Evolutionary conservation across 2,113 vertebrate genomes (phyloP).

Genomic region (Rhinoderma darwinii): DNA sequence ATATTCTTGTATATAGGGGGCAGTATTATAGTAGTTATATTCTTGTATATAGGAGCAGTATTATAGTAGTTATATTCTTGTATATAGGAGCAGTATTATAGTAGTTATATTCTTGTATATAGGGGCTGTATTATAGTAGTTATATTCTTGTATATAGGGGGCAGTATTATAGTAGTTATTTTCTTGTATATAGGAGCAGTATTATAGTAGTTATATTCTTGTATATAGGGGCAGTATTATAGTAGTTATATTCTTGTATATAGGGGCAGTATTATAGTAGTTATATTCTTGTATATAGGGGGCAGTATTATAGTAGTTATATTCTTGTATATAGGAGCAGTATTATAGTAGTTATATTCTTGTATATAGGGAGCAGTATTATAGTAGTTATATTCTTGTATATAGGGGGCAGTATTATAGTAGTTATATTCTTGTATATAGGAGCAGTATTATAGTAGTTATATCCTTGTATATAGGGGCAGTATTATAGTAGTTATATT

Average conservation of each 20-base stretch:
- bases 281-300: too few relatives aligned
- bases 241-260: too few relatives aligned
- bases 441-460: background rate
- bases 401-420: background rate
- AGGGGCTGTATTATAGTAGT: background rate
- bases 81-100: background rate
- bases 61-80: slow-evolving; percentile 10
- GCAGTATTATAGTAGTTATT: slow-evolving; percentile 6
- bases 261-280: too few relatives aligned
- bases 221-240: background rate
- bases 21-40: slow-evolving; percentile 7
- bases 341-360: too few relatives aligned
- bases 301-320: slow-evolving; percentile 5
- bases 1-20: too few relatives aligned
- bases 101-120: too few relatives aligned
- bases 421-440: slow-evolving; percentile 1
- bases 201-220: background rate
- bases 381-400: slow-evolving; percentile 6
- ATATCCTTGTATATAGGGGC: background rate
- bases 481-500: background rate
- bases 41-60: background rate
- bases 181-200: background rate
- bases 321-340: background rate
- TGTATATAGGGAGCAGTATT: background rate
- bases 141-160: background rate